Percentiles rank a stretch among this genome's conserved stretches.
Evolutionary conservation across 2,888 invertebrate genomes (phyloP).

Genomic region (Drosophila falleni): DNA sequence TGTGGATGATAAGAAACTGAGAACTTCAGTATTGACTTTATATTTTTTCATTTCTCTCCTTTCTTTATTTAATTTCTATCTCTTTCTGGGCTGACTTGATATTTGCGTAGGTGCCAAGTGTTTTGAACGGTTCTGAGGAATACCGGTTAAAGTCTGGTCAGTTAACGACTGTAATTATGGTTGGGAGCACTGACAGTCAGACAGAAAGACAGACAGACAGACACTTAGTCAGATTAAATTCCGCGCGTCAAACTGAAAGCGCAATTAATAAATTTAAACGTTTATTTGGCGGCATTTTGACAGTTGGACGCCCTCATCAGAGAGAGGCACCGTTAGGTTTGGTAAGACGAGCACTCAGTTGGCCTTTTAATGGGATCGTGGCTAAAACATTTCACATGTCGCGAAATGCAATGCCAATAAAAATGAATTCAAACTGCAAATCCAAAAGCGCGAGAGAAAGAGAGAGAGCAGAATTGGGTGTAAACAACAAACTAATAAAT

Average conservation of each 20-base stretch:
- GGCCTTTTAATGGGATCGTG: conserved; percentile 23
- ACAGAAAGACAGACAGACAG: conserved; percentile 10
- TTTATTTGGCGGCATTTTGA: conserved; percentile 49
- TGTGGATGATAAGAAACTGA: conserved; percentile 2
- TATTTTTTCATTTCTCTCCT: not conserved
- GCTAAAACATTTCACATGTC: conserved; percentile 24
- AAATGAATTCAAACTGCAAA: conserved; percentile 53
- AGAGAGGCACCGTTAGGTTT: conserved; percentile 36
- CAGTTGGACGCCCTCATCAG: conserved; percentile 20
- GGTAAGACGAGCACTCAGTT: conserved; percentile 22
- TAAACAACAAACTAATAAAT: conserved; percentile 75
- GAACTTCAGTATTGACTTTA: conserved; percentile 1
- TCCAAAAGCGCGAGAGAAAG: conserved; percentile 14
- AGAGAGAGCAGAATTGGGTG: conserved; percentile 11
- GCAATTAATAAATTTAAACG: conserved; percentile 70
- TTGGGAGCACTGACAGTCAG: conserved; percentile 1
- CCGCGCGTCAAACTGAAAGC: conserved; percentile 51
- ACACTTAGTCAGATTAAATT: conserved; percentile 56
- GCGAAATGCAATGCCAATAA: conserved; percentile 51
- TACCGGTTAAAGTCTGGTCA: conserved; percentile 40
- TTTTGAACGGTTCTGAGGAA: conserved; percentile 9
- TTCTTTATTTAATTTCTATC: not conserved
- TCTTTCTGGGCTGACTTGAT: not conserved
- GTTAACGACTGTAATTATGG: conserved; percentile 55
- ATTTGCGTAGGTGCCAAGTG: conserved; percentile 27